phyloP scores from a whole-genome alignment of 2,797 vertebrate genomes.

The Salmo trutta region DNA sequence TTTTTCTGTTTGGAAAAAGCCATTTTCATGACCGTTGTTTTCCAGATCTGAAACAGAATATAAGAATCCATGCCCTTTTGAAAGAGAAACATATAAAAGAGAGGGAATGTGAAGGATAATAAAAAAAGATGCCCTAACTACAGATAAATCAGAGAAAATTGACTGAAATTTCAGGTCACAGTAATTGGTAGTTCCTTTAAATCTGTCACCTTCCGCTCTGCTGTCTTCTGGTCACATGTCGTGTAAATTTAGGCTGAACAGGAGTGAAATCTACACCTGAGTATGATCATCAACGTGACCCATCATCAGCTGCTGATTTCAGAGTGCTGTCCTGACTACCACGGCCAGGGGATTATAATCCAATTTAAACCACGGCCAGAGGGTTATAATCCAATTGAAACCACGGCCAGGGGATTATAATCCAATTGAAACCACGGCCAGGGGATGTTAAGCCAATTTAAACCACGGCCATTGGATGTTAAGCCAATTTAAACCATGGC shows the following conservation, averaged over 20 bases:
- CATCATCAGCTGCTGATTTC: slow-evolving; percentile 34
- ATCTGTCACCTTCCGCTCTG: slow-evolving; percentile 34
- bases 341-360: too few relatives aligned
- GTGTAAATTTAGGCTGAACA: slow-evolving; percentile 40
- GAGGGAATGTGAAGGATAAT: not conserved
- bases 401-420: too few relatives aligned
- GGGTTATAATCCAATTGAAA: too few relatives aligned
- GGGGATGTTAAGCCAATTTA: too few relatives aligned
- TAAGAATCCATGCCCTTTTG: not conserved
- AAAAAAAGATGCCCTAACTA: not conserved
- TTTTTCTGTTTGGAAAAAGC: not conserved
- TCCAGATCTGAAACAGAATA: not conserved
- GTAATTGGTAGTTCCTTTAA: slow-evolving; percentile 45
- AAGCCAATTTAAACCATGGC: too few relatives aligned
- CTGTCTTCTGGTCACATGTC: slow-evolving; percentile 20
- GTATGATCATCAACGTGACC: slow-evolving; percentile 35
- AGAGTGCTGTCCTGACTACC: slow-evolving; percentile 20
- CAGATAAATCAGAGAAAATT: slow-evolving; percentile 19
- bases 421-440: too few relatives aligned
- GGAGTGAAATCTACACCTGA: slow-evolving; percentile 41
- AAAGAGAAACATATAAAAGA: not conserved
- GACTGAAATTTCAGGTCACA: slow-evolving; percentile 31
- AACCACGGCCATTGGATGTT: too few relatives aligned
- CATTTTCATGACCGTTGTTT: not conserved
- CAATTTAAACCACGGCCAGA: too few relatives aligned